Conservation (phyloP, 1,140 invertebrate genomes). For the Drosophila lacteicornis region DNA sequence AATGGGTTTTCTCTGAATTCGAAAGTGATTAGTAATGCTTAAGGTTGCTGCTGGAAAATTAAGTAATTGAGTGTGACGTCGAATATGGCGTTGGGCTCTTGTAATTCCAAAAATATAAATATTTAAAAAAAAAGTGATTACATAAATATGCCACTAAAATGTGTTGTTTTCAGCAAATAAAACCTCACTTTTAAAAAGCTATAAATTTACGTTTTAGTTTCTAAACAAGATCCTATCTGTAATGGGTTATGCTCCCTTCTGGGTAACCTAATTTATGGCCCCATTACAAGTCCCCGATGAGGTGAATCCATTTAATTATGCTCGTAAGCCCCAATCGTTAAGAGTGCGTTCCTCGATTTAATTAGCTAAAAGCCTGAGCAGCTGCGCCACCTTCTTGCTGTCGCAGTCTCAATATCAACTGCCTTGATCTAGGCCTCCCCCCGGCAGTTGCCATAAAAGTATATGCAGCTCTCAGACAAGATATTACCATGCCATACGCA, state of each 20-base stretch:
- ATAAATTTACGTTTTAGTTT: slow-evolving; percentile 13
- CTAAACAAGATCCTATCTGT: slow-evolving; percentile 1
- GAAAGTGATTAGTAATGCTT: slow-evolving; percentile 15
- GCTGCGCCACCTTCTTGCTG: slow-evolving; percentile 29
- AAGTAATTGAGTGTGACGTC: background rate
- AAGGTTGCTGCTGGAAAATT: slow-evolving; percentile 6
- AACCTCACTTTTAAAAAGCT: background rate
- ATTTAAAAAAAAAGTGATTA: too few species aligned
- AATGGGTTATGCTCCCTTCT: slow-evolving; percentile 27
- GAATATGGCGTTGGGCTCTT: background rate
- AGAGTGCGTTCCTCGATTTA: slow-evolving; percentile 51
- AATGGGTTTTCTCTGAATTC: slow-evolving; percentile 17
- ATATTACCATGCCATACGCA: slow-evolving; percentile 30
- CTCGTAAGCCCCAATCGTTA: slow-evolving; percentile 45
- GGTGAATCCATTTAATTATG: slow-evolving; percentile 51
- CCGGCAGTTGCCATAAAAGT: slow-evolving; percentile 54
- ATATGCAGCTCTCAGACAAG: slow-evolving; percentile 36
- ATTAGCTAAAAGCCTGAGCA: slow-evolving; percentile 68
- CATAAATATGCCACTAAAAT: background rate
- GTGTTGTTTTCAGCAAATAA: background rate
- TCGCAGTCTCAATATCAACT: slow-evolving; percentile 54
- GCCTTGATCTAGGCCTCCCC: slow-evolving; percentile 68
- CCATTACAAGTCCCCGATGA: slow-evolving; percentile 40
- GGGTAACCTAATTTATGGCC: slow-evolving; percentile 47
- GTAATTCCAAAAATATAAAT: too few species aligned